Evolutionary conservation across 2,113 vertebrate species (phyloP).

Genomic region (Menura novaehollandiae): DNA sequence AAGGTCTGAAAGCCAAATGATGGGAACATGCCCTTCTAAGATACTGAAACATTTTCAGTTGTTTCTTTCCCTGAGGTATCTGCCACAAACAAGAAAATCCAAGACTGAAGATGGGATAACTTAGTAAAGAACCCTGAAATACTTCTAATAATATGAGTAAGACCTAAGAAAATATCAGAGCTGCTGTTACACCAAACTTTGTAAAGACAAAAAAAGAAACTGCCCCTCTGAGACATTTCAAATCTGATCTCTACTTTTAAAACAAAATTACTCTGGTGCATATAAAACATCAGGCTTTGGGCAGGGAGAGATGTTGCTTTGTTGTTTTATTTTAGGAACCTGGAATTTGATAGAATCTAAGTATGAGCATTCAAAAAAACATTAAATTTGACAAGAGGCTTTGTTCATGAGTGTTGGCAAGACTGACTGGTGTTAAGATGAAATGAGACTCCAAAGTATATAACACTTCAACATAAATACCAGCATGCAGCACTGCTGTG

Average conservation of each 20-base stretch:
- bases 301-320: background rate
- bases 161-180: background rate
- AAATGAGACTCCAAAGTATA: background rate
- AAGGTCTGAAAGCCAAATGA: slow-evolving; percentile 1
- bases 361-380: background rate
- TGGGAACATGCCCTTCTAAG: background rate
- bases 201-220: background rate
- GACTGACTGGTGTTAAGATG: background rate
- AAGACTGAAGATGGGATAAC: background rate
- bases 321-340: background rate
- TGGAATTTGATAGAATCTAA: background rate
- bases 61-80: background rate
- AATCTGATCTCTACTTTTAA: background rate
- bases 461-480: background rate
- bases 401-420: background rate
- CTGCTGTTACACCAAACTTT: background rate
- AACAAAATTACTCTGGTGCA: background rate
- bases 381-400: background rate
- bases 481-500: background rate
- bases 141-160: background rate
- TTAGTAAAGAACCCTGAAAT: background rate
- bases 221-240: background rate
- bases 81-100: background rate
- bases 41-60: background rate
- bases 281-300: background rate